Conservation (phyloP, 2,113 vertebrate species). For the Amblyornis subalaris region DNA sequence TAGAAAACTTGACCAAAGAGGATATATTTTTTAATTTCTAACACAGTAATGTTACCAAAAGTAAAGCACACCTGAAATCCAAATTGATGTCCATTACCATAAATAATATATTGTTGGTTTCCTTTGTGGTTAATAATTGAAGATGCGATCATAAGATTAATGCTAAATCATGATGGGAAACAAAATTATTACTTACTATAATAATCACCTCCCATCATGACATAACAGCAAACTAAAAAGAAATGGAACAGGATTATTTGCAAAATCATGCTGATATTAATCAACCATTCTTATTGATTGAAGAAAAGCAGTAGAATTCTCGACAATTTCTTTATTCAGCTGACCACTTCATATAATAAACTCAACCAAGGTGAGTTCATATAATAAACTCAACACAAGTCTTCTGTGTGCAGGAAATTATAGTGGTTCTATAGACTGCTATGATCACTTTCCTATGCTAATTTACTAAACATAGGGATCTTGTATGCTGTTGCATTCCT, state of each 20-base stretch:
- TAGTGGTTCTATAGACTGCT: background rate
- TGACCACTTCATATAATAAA: background rate
- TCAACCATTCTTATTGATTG: background rate
- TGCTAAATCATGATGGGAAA: constrained; percentile 3
- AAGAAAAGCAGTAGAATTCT: background rate
- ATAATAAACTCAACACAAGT: background rate
- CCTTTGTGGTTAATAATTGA: constrained; percentile 40
- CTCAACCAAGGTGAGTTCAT: background rate
- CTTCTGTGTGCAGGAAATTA: background rate
- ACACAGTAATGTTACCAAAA: background rate
- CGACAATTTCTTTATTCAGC: background rate
- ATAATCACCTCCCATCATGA: background rate
- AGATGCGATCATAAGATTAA: background rate
- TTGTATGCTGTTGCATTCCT: background rate
- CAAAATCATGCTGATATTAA: background rate
- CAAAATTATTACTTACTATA: constrained; percentile 34
- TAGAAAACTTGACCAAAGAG: background rate
- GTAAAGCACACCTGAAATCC: background rate
- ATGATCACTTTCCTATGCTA: accelerated
- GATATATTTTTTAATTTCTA: background rate
- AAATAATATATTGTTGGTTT: constrained; percentile 21
- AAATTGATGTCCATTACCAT: constrained; percentile 32
- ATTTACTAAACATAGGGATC: background rate
- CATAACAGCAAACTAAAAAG: background rate
- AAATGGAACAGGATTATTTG: background rate